Evolutionary conservation across 2,888 invertebrate genomes (phyloP).

Genomic region (Tinea trinotella): DNA sequence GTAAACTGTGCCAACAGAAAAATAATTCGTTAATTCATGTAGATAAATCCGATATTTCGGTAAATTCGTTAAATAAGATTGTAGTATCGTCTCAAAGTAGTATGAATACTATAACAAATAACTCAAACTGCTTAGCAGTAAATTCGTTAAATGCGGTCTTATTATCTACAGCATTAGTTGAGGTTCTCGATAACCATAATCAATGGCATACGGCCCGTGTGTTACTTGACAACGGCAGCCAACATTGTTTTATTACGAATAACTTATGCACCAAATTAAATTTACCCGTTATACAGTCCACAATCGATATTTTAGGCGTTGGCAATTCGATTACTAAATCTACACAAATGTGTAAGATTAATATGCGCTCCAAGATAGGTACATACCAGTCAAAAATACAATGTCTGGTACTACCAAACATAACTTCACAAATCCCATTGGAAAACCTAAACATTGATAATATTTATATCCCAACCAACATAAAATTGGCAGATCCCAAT

Average conservation of each 20-base stretch:
- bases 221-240: constrained; percentile 14
- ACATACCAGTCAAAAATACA: background rate
- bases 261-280: constrained; percentile 21
- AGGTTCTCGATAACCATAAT: no score
- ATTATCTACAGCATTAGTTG: no score
- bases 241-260: constrained; percentile 21
- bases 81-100: no score
- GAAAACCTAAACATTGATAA: background rate
- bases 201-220: no score
- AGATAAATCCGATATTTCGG: no score
- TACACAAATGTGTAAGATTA: background rate
- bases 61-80: no score
- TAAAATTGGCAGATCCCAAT: constrained; percentile 23
- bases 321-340: constrained; percentile 18
- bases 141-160: no score
- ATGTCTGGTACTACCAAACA: constrained; percentile 22
- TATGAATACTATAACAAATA: no score
- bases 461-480: constrained; percentile 15
- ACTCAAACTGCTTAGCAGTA: no score
- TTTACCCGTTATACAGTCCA: constrained; percentile 23
- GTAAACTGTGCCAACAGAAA: no score
- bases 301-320: constrained; percentile 21
- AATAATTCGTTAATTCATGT: no score
- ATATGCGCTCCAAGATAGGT: constrained; percentile 12
- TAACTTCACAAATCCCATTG: constrained; percentile 4